A percentile compares a stretch with the other conserved stretches of the same genome.
Evolutionary conservation across 2,888 invertebrate species (phyloP).

Genomic region (Balanococcus diminutus): DNA sequence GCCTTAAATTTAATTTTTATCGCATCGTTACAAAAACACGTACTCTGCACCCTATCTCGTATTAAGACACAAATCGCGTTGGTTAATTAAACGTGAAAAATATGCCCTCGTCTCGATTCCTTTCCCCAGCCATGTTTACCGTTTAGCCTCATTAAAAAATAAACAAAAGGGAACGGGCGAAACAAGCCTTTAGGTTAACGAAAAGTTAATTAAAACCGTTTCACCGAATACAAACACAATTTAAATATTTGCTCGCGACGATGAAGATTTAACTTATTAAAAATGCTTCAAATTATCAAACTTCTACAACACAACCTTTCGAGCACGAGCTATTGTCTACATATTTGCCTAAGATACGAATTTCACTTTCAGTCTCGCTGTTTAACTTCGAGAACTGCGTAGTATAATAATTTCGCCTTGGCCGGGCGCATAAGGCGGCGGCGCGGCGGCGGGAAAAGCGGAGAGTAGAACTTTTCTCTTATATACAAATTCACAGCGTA

Average conservation of each 20-base stretch:
- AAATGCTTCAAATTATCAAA: slow-evolving; percentile 13
- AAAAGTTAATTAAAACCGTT: slow-evolving; percentile 7
- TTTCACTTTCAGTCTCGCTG: neutral
- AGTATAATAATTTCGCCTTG: neutral
- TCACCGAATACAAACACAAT: slow-evolving; percentile 19
- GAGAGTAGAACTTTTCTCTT: neutral
- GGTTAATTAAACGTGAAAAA: neutral
- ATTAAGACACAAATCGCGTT: neutral
- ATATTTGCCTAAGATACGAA: neutral
- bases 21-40: neutral
- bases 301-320: neutral
- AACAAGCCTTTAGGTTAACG: slow-evolving; percentile 1
- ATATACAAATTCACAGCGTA: neutral
- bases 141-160: slow-evolving; percentile 8
- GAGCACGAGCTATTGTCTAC: neutral
- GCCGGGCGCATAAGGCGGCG: neutral
- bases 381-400: neutral
- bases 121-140: neutral
- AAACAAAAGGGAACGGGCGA: neutral
- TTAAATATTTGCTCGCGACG: slow-evolving; percentile 12
- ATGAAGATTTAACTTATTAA: slow-evolving; percentile 17
- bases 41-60: neutral
- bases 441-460: neutral
- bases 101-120: neutral
- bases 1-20: neutral